Base-by-base conservation (phyloP, 1,140 invertebrate genomes). In the Psix sp. region DNA sequence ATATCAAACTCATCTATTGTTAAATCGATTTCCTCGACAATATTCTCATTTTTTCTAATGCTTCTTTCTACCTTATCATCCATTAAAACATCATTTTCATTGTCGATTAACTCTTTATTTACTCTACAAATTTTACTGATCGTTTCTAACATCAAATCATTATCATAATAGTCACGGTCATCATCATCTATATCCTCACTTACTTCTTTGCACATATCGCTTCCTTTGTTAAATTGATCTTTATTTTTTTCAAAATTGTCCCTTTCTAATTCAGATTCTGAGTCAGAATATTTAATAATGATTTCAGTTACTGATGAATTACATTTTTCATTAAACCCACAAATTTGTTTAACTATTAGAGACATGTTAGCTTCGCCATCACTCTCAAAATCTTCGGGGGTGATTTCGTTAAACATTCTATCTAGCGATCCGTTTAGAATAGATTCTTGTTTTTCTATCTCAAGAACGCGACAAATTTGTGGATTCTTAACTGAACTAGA, bases 311-410 rank as follows among this genome's bases (percentile, higher is more conserved):
- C n/a, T n/a, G n/a, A n/a, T n/a, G n/a, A n/a, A n/a, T n/a, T n/a
- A n/a, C n/a, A n/a, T n/a, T n/a, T n/a, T n/a, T n/a, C n/a, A n/a
- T n/a, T n/a, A 16, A n/a, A 11, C n/a, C 2, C 31, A 11, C 54
- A 57, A 36, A 92, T 92, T 17, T 86, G 82, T 13, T 91, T 88
- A 5, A 93, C 85, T 65, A 92, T 89, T 39, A 88, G 85, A 0
- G 91, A 91, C 72, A 92, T 79, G 54, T 92, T 85, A 7, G 21
- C 33, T 14, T 84, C 72, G 33, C 83, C 80, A 11, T 82, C 79
- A 54, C 88, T 87, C 40, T 89, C 89, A 75, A 86, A 88, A 74
- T 82, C 82, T 73, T 88, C 82, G 9, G 88, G 82, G 11, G 83
- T 84, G 29, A 86, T 52, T 51, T 86, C 76, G 31, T 82, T 79